Base-by-base conservation (phyloP, 2,113 vertebrate genomes). In the Nycticebus coucang region DNA sequence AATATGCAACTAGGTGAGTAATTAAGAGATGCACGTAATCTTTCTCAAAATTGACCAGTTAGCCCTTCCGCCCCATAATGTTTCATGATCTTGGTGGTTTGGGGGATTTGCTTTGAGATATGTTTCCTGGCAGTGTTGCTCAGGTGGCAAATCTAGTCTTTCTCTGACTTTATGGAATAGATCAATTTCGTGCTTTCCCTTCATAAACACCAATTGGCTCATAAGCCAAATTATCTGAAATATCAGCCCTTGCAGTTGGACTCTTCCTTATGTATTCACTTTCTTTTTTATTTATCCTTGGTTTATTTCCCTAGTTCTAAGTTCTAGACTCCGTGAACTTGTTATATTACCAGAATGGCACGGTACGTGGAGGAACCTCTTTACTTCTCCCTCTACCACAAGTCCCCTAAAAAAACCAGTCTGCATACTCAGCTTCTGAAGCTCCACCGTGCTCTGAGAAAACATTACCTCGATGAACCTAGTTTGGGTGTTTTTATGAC, bases 181-280 rank as follows among this genome's bases (percentile, higher is more conserved):
- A 41, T 74, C 19, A 57, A 6, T 4, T 45, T 81, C 45, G 18
- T 50, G 13, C 0, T 19, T 94, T 22, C 68, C 37, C 33, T 83
- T 37, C 50, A 5, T 28, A 86, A 74, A 86, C 33, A 69, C 22
- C 87, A 86, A 77, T 1, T 71, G 6, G 12, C 22, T 92, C 64
- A 71, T 71, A 77, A 94, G 86, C 79, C 4, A 87, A 95, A 86
- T 22, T 2, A 83, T 79, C 45, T 82, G 18, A 95, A 89, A 57
- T 33, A 35, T 62, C 33, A 66, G 9, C 30, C 5, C 2, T 82
- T 83, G 59, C 57, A 17, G 45, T 6, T 4, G 24, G 35, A 37
- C 30, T 60, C n/a, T 35, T 85, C 26, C 26, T 19, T 19, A 35
- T 18, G 12, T 55, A 22, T 75, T 60, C 41, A 7, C 24, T 75